phyloP scores from a whole-genome alignment of 2,888 invertebrate genomes.

The Sarcophaga subvicina region DNA sequence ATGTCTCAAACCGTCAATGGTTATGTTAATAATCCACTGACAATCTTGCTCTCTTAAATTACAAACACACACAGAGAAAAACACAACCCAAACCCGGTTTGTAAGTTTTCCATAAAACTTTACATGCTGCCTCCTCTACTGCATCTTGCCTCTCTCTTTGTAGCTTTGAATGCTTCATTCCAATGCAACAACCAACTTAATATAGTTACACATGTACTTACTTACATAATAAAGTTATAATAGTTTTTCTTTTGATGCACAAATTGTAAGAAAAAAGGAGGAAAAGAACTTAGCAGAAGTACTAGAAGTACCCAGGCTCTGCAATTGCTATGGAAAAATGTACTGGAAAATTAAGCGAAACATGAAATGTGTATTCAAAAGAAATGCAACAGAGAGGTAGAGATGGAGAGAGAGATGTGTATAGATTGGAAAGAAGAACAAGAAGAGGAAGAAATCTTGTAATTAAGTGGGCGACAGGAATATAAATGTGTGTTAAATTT shows the following conservation, averaged over 20 bases:
- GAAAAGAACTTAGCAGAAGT: neutral
- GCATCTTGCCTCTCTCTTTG: neutral
- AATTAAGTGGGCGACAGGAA: slow-evolving; percentile 69
- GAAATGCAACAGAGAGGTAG: too few relatives aligned
- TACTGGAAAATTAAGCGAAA: slow-evolving; percentile 43
- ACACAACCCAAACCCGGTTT: neutral
- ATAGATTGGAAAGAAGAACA: neutral
- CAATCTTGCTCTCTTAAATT: slow-evolving; percentile 41
- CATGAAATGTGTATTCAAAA: slow-evolving; percentile 35
- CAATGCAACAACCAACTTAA: neutral
- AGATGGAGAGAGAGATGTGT: neutral
- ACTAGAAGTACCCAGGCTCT: neutral
- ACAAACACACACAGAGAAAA: neutral
- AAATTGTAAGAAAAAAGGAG: neutral
- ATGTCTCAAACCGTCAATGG: slow-evolving; percentile 24
- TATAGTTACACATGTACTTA: slow-evolving; percentile 49
- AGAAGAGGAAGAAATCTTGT: slow-evolving; percentile 44
- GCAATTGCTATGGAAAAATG: neutral
- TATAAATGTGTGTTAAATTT: slow-evolving; percentile 64
- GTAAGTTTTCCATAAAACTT: slow-evolving; percentile 20
- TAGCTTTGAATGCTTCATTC: neutral
- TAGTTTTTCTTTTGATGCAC: slow-evolving; percentile 45
- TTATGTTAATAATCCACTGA: slow-evolving; percentile 29
- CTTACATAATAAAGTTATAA: slow-evolving; percentile 59
- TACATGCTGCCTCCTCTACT: slow-evolving; percentile 5